Evolutionary conservation across 2,113 vertebrate species (phyloP), one percentile per base, ranked within the genome.

Genomic region (Caranx ignobilis): DNA sequence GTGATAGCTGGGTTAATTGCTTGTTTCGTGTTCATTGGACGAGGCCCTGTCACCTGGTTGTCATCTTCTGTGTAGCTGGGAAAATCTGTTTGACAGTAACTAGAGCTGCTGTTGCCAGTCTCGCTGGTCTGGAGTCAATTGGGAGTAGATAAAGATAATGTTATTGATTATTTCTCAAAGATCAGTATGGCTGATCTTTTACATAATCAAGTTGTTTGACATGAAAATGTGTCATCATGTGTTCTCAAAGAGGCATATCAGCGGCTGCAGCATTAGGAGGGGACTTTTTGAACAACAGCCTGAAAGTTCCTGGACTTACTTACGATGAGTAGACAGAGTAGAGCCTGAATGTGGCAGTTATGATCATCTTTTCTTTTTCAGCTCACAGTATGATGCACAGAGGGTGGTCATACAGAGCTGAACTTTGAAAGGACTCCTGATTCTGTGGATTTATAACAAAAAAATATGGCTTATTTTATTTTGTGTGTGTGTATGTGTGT

Each of bases 1-100:
- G 87, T 84, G 83, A 86, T 82, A 57, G 82, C 52, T 77, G 88
- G 92, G 90, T 93, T 94, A 92, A 94, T 94, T 90, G 91, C 82
- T 86, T 84, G 77, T 87, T 89, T 87, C 16, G 21, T 84, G 86
- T 89, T 89, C 82, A 75, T 57, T 80, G 76, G 82, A 81, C 10
- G 69, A 77, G 70, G 80, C 73, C 80, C 55, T 85, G 82, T 86
- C 85, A 67, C 81, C 84, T 56, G 62, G 41, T 88, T 88, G 73
- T 88, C 78, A 67, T 84, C 35, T 70, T 83, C 71, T 70, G 65
- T 79, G 74, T 78, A 32, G 66, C 45, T 34, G 50, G 67, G 71
- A 56, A 69, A 71, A 79, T 74, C 34, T 26, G 50, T 62, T 63
- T 81, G 82, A 85, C 63, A 65, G 69, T 21, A 76, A 70, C 56